Percentiles rank a stretch among this genome's conserved stretches.
Conservation (phyloP, 2,888 invertebrate species). For the Acanthosepion esculentum region DNA sequence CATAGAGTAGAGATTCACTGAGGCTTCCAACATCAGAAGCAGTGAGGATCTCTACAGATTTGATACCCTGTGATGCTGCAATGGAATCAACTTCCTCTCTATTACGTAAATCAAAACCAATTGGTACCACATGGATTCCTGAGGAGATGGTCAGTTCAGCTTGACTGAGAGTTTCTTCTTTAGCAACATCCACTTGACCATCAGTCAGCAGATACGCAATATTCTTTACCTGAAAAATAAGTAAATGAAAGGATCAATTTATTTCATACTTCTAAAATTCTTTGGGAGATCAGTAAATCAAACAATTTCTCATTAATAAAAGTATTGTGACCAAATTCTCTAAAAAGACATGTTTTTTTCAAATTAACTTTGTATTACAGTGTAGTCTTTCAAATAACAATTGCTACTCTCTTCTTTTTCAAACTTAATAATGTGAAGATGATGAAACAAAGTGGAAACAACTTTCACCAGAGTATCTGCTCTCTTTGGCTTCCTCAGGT, state of each 20-base stretch:
- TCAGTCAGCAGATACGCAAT: constrained; percentile 70
- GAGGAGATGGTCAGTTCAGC: constrained; percentile 67
- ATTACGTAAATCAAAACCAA: constrained; percentile 66
- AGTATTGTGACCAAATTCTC: too few relatives aligned
- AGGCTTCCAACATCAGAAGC: constrained; percentile 50
- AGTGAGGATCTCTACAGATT: constrained; percentile 58
- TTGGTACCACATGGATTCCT: constrained; percentile 68
- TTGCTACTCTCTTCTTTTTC: too few relatives aligned
- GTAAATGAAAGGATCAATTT: not conserved
- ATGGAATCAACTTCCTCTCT: constrained; percentile 65
- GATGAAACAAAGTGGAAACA: too few relatives aligned
- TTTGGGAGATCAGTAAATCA: too few relatives aligned
- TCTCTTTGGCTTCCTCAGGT: too few relatives aligned
- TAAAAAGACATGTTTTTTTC: too few relatives aligned
- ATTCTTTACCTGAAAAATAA: constrained; percentile 54
- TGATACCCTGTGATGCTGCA: constrained; percentile 62
- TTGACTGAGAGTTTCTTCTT: constrained; percentile 64
- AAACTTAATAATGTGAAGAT: too few relatives aligned
- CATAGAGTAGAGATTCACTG: constrained; percentile 56
- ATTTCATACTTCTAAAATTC: not conserved
- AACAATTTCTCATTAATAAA: too few relatives aligned
- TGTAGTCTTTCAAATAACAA: too few relatives aligned
- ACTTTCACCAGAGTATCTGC: too few relatives aligned
- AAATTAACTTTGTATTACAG: too few relatives aligned
- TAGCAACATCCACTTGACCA: constrained; percentile 66